Conservation (phyloP, 1,140 invertebrate species). For the Bombus waltoni region DNA sequence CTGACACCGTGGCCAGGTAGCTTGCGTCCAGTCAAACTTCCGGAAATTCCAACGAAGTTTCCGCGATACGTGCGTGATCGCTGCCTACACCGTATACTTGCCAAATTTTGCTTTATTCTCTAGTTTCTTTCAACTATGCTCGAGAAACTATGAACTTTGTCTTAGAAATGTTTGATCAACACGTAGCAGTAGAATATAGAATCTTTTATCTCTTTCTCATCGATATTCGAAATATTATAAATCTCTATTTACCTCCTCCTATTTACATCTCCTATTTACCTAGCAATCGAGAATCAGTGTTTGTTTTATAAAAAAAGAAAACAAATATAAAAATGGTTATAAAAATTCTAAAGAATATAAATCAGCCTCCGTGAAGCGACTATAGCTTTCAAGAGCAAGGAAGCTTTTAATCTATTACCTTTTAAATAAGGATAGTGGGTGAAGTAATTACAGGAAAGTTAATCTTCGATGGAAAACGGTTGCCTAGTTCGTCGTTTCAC, state of each 20-base stretch:
- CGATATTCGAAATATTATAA: too few relatives aligned
- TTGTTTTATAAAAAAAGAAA: background rate
- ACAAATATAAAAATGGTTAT: background rate
- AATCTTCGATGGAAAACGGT: constrained; percentile 1
- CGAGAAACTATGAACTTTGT: too few relatives aligned
- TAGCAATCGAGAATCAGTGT: background rate
- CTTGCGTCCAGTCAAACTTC: background rate
- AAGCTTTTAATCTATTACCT: background rate
- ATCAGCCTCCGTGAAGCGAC: too few relatives aligned
- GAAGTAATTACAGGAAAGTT: constrained; percentile 8
- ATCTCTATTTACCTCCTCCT: too few relatives aligned
- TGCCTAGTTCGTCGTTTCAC: constrained; percentile 2
- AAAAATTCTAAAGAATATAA: too few relatives aligned
- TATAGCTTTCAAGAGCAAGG: background rate
- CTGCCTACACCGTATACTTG: too few relatives aligned
- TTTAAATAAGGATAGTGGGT: background rate
- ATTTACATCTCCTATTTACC: too few relatives aligned
- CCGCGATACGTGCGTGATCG: background rate
- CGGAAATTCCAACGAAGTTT: constrained; percentile 1
- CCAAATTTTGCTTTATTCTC: too few relatives aligned
- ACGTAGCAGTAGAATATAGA: too few relatives aligned
- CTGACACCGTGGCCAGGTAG: background rate
- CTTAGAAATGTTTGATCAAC: too few relatives aligned
- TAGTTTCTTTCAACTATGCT: too few relatives aligned
- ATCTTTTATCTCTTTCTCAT: too few relatives aligned